phyloP scores from a whole-genome alignment of 2,113 vertebrate species.

The Cyprichromis sp. region DNA sequence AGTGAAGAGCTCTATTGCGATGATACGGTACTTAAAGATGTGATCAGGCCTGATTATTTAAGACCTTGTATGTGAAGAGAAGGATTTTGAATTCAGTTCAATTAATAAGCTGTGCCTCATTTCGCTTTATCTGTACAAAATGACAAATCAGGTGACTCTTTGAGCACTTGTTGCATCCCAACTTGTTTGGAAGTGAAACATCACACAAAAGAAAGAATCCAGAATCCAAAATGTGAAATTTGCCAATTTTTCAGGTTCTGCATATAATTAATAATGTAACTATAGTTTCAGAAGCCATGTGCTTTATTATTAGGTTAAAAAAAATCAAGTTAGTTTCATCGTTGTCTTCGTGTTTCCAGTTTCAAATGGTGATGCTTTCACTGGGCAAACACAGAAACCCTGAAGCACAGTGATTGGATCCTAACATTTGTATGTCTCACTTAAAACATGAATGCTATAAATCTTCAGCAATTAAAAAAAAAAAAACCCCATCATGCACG shows the following conservation, averaged over 20 bases:
- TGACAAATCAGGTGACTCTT: neutral
- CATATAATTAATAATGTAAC: neutral
- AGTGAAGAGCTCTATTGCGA: neutral
- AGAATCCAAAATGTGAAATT: neutral
- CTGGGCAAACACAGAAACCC: neutral
- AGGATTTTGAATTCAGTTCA: neutral
- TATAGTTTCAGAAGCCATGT: neutral
- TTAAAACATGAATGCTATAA: neutral
- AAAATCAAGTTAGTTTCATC: neutral
- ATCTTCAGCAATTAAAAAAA: neutral
- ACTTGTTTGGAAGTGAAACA: neutral
- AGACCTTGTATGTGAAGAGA: neutral
- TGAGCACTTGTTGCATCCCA: neutral
- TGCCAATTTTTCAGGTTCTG: neutral
- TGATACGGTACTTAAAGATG: neutral
- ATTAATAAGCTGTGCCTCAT: neutral
- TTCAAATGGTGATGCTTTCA: neutral
- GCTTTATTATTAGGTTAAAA: neutral
- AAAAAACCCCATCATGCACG: fast-evolving
- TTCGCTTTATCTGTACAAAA: neutral
- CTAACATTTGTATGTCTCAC: neutral
- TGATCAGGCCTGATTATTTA: neutral
- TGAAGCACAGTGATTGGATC: neutral
- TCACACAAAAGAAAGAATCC: neutral
- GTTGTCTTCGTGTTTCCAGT: neutral